Percentiles rank a stretch among this genome's conserved stretches.
Conservation (phyloP, 2,797 vertebrate species). For the Gallirallus australis region DNA sequence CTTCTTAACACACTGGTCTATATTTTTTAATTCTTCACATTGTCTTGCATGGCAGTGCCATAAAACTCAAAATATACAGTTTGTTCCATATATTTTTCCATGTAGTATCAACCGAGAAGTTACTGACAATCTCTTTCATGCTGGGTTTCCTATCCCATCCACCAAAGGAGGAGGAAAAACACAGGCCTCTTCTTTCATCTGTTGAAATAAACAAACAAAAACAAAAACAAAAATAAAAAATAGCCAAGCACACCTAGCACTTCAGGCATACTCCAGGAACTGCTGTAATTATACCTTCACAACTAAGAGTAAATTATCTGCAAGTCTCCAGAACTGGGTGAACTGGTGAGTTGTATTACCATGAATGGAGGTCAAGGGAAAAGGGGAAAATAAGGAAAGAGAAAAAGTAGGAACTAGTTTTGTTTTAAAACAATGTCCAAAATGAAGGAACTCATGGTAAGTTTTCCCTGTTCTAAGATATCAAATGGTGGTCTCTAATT, state of each 20-base stretch:
- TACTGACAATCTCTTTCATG: background rate
- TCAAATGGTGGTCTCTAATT: background rate
- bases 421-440: background rate
- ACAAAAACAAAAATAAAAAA: background rate
- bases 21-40: background rate
- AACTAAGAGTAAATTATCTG: background rate
- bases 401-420: accelerated
- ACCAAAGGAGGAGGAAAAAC: background rate
- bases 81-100: background rate
- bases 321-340: background rate
- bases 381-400: background rate
- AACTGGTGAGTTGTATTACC: background rate
- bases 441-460: background rate
- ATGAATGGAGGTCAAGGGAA: background rate
- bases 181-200: background rate
- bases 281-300: background rate
- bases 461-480: background rate
- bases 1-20: background rate
- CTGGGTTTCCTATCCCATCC: background rate
- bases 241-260: background rate
- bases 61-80: background rate
- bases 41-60: background rate
- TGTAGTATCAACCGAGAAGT: background rate
- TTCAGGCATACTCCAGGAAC: background rate
- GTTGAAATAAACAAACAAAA: background rate